These are phyloP conservation scores for Taurulus bubalis DNA, from an alignment of 2,113 vertebrate genomes.

Conservation along the genomic window DNA sequence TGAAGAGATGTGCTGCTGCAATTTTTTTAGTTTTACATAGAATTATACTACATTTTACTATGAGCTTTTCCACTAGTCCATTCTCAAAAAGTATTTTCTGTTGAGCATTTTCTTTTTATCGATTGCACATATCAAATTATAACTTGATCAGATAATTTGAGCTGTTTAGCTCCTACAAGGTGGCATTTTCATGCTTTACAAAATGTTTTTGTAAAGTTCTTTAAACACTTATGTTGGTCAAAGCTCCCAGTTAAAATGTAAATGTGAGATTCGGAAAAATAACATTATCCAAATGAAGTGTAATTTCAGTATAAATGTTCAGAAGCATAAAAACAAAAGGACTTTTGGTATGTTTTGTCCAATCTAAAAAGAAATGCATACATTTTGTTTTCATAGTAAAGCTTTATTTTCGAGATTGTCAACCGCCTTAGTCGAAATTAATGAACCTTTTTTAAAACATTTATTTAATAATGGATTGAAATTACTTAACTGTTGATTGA, in stretches of 20 bases:
- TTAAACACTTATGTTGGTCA: neutral
- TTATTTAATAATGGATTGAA: constrained; percentile 35
- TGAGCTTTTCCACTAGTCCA: constrained; percentile 45
- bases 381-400: neutral
- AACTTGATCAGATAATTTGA: constrained; percentile 5
- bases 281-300: neutral
- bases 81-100: constrained; percentile 23
- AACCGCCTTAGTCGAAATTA: neutral
- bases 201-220: neutral
- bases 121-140: constrained; percentile 39
- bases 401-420: too few species aligned
- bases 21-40: constrained; percentile 70
- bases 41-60: constrained; percentile 64
- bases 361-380: neutral
- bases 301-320: constrained; percentile 4
- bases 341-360: neutral
- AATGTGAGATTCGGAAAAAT: neutral
- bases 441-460: neutral
- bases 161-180: constrained; percentile 9
- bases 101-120: constrained; percentile 9
- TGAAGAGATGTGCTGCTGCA: constrained; percentile 72
- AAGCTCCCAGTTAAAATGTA: constrained; percentile 4
- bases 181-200: constrained; percentile 32
- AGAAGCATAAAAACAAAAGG: neutral
- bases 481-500: constrained; percentile 17